Base-by-base conservation (phyloP, 2,113 vertebrate genomes). In the Ammodytes dubius region DNA sequence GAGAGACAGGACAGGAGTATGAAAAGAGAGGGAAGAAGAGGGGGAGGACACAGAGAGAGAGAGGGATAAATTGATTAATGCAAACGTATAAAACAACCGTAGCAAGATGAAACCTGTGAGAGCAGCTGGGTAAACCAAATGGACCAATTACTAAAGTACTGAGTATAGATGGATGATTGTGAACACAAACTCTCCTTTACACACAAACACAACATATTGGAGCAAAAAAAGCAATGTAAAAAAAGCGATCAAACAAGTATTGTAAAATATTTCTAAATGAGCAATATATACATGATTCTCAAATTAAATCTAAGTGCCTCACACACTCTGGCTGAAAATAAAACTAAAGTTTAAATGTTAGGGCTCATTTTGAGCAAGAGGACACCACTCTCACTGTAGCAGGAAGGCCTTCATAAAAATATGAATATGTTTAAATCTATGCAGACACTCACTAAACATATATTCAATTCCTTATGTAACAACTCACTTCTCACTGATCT, bases 61-160 rank as follows among this genome's bases (percentile, higher is more conserved):
- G 6, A 57, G 0, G 8, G 46, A 58, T 9, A 35, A 2, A 66
- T 35, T 0, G 15, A 61, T 77, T 10, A 45, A 53, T 37, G 39
- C 9, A 37, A 58, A 66, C 52, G 10, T 37, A 56, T 11, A 65
- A 73, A 46, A 65, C 6, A 2, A 17, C 8, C 39, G 49, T 14
- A 45, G 60, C 37, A 50, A 17, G 12, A 80, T 27, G 56, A 67
- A 70, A 42, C 40, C 50, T 52, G 78, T 17, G 43, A 49, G 52
- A 60, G 64, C 43, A 80, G 65, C 46, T 57, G 67, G 79, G 47
- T 47, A 45, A 52, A 69, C 60, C 27, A 42, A 72, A 75, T 47
- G 40, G 61, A 56, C 35, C 43, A 9, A 27, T 66, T 13, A 79
- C 58, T 65, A 63, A 59, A 27, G 27, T 27, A 79, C 15, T 14